phyloP scores from a whole-genome alignment of 2,888 invertebrate genomes.

The Unio delphinus region DNA sequence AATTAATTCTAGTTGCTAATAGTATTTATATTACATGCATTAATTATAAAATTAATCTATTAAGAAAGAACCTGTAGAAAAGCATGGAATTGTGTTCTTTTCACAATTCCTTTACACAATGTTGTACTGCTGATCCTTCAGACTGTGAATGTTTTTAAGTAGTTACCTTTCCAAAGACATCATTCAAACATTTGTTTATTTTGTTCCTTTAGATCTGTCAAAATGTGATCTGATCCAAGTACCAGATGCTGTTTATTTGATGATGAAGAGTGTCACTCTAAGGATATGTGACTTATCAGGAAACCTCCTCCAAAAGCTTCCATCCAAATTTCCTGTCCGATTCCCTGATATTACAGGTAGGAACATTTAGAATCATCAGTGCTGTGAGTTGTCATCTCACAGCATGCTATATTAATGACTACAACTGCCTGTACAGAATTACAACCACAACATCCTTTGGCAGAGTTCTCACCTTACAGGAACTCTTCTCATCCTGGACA shows the following conservation, averaged over 20 bases:
- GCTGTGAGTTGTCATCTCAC: no score
- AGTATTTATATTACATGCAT: no score
- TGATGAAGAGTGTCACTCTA: slow-evolving; percentile 47
- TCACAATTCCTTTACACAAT: neutral
- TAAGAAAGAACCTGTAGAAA: no score
- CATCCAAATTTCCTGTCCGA: slow-evolving; percentile 53
- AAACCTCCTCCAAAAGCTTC: slow-evolving; percentile 51
- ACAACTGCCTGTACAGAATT: no score
- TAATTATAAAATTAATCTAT: no score
- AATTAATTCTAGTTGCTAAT: no score
- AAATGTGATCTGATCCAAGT: slow-evolving; percentile 54
- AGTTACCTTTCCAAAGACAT: neutral
- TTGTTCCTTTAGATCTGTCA: slow-evolving; percentile 50
- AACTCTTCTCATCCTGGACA: no score
- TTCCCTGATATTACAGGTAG: slow-evolving; percentile 53
- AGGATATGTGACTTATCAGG: slow-evolving; percentile 47
- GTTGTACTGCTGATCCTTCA: no score
- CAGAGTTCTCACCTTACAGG: no score
- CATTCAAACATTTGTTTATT: neutral
- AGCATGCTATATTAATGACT: no score
- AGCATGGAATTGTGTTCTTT: no score
- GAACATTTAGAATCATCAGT: neutral
- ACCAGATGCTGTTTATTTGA: slow-evolving; percentile 58
- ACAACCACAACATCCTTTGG: no score
- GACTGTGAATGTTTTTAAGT: neutral